Base-by-base conservation (phyloP, 2,113 vertebrate species). In the Callaeas wilsoni region DNA sequence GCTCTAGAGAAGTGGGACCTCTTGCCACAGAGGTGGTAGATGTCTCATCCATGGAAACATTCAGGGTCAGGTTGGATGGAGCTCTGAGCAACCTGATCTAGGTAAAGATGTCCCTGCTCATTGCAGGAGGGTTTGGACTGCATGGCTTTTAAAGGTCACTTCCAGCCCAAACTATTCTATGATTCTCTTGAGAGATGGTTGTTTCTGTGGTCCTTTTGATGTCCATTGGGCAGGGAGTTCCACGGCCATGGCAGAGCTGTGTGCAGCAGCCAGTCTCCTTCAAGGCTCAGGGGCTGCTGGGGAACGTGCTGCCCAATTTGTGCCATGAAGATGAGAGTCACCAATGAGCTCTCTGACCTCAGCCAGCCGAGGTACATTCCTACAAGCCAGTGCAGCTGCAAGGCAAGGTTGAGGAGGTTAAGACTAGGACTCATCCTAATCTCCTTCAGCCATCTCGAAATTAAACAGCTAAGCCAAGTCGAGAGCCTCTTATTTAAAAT, bases 231-330 rank as follows among this genome's bases (percentile, higher is more conserved):
- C 55, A 35, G 12, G 27, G 15, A 1, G 27, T 85, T 60, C 62
- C 44, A 55, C 1, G 4, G 46, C 67, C 52, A 13, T 4, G 9
- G 27, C 53, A 62, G 41, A 73, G 37, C 63, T 64, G 42, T 13
- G 12, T 2, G 0, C 26, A 67, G 53, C 16, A 41, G 52, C 32
- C 74, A 71, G 16, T n/a, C 25, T 90, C 37, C 52, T 39, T 16
- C 39, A 80, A 12, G 18, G n/a, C 35, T 73, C 65, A 47, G 18
- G 44, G 13, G 16, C 56, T 65, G 19, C 42, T 5, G 2, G 9
- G 10, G 35, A 81, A 25, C 0, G 0, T 41, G 67, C 63, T 87
- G 62, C n/a, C 33, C 37, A 19, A 29, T 37, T 49, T 29, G 13
- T 76, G 25, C 22, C 75, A 69, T 22, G 29, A 21, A 62, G 68